Evolutionary conservation across 1,140 invertebrate genomes (phyloP).

Genomic region (Hylaeus volcanicus): DNA sequence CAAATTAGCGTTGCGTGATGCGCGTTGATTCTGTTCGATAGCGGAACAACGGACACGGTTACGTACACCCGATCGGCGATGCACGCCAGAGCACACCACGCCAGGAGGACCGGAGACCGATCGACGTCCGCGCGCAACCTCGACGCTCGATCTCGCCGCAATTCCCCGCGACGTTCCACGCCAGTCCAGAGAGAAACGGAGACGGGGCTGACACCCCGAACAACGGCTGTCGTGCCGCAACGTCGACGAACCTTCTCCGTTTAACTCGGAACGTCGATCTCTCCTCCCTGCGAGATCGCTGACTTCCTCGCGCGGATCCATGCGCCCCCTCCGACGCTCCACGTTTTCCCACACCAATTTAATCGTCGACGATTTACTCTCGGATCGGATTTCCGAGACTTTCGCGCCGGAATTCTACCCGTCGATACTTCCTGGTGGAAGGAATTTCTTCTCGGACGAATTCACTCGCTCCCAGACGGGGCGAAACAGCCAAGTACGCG

Average conservation of each 20-base stretch:
- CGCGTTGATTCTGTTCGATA: conserved; percentile 79
- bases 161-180: conserved; percentile 1
- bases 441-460: too few species aligned
- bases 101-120: conserved; percentile 7
- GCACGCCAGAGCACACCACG: conserved; percentile 11
- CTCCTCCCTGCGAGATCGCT: not conserved
- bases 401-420: too few species aligned
- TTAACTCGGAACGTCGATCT: conserved; percentile 24
- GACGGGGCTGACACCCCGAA: conserved; percentile 13
- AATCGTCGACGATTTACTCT: conserved; percentile 5
- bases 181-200: conserved; percentile 6
- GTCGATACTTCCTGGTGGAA: too few species aligned
- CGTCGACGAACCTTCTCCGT: conserved; percentile 17
- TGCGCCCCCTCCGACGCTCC: too few species aligned
- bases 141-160: not conserved
- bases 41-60: conserved; percentile 77
- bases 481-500: too few species aligned
- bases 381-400: not conserved
- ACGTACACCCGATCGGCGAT: conserved; percentile 54
- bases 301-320: not conserved
- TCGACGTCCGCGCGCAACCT: not conserved
- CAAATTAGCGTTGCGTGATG: conserved; percentile 81
- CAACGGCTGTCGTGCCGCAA: conserved; percentile 12
- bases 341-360: conserved; percentile 34
- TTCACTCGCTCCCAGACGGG: too few species aligned